Evolutionary conservation across 2,888 invertebrate species (phyloP).

Genomic region (Tanaodytes sp.): DNA sequence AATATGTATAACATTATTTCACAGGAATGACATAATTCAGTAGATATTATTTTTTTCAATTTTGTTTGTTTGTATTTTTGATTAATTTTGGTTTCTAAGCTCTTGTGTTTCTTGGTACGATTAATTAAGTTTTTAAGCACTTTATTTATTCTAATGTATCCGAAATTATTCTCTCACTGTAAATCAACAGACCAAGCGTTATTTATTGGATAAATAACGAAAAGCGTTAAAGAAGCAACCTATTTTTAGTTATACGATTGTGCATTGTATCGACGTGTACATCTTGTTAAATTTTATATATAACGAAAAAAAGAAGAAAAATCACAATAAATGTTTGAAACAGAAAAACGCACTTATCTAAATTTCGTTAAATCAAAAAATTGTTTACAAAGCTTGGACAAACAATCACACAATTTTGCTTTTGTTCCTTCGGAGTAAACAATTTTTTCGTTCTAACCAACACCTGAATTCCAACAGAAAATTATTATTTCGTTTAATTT

Average conservation of each 20-base stretch:
- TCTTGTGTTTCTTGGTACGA: too few relatives aligned
- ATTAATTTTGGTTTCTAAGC: too few relatives aligned
- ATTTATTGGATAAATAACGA: slow-evolving; percentile 10
- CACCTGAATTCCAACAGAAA: slow-evolving; percentile 15
- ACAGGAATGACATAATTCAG: too few relatives aligned
- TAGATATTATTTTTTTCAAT: too few relatives aligned
- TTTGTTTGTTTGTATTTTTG: too few relatives aligned
- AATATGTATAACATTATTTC: too few relatives aligned
- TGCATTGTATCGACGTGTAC: slow-evolving; percentile 29
- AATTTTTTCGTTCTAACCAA: slow-evolving; percentile 31
- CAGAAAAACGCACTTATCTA: slow-evolving; percentile 19
- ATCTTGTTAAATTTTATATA: slow-evolving; percentile 19
- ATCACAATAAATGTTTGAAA: slow-evolving; percentile 30
- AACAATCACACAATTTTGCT: not conserved
- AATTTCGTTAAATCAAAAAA: slow-evolving; percentile 36
- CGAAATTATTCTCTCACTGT: not conserved
- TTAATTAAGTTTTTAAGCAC: too few relatives aligned
- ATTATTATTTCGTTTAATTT: too few relatives aligned
- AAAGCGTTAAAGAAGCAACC: not conserved
- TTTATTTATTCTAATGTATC: too few relatives aligned
- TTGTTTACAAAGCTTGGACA: slow-evolving; percentile 24
- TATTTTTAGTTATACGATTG: slow-evolving; percentile 13
- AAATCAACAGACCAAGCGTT: not conserved
- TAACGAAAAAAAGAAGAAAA: too few relatives aligned
- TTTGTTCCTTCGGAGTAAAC: slow-evolving; percentile 15